Base-by-base conservation (phyloP, 30 jellyfish, hydroid and myxozoan genomes). In the Morbakka virulenta region DNA sequence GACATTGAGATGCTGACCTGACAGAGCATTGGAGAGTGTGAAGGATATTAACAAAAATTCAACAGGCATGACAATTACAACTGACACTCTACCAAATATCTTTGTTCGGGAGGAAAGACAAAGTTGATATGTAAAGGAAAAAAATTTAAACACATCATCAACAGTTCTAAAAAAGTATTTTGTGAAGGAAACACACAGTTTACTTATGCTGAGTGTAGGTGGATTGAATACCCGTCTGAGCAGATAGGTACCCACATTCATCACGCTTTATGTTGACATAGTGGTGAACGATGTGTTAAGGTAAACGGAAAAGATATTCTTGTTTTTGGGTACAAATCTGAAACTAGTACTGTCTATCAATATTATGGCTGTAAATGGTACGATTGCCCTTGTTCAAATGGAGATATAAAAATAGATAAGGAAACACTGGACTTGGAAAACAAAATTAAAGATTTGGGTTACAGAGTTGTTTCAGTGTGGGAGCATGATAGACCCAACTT, bases 331-430 rank as follows among this genome's bases (percentile, higher is more conserved):
- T 48, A 35, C 51, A 28, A 34, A 35, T 78, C 83, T 12, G 48
- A 70, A 70, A 30, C 62, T 20, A 32, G 36, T 0, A 70, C 82
- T 0, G 82, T 70, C 35, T 70, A 30, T 0, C 82, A 70, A 36
- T 70, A 6, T 36, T 22, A 70, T 36, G 82, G 82, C 14, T 72
- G 83, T 28, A 47, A 72, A 21, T 72, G 78, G 83, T 78, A 72
- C 32, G 83, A 78, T 1, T 36, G 82, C 48, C 79, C 82, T 31
- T 70, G 82, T 1, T 70, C 32, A 0, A 0, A 0, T 0, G 0
- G 0, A 0, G 32, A 26, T 6, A 24, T 0, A 22, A 70, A 32
- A 0, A 68, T n/a, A 70, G 32, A 70, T 26, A 0, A 70, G 0
- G 27, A 9, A 0, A 70, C 82, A 31, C 0, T 31, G 0, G 0